phyloP scores from a whole-genome alignment of 2,888 invertebrate species.

The Dryobota labecula region DNA sequence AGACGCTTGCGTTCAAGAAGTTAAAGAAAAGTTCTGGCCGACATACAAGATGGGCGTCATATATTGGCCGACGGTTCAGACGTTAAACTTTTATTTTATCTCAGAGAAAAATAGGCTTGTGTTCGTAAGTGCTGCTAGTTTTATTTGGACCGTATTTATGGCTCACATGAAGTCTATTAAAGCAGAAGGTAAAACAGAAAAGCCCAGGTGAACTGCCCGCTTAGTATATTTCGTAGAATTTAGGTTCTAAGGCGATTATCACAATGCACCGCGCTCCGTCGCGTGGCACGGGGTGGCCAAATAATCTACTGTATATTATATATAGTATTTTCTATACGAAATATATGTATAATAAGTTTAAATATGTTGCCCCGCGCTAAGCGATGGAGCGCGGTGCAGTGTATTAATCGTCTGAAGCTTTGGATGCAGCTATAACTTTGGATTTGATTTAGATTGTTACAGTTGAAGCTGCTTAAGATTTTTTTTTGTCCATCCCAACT shows the following conservation, averaged over 20 bases:
- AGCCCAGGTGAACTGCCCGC: slow-evolving; percentile 23
- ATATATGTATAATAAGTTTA: too few relatives aligned
- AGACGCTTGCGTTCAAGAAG: slow-evolving; percentile 91
- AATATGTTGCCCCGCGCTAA: too few relatives aligned
- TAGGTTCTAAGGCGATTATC: too few relatives aligned
- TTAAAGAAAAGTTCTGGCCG: slow-evolving; percentile 93
- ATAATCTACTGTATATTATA: too few relatives aligned
- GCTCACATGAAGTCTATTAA: slow-evolving; percentile 93
- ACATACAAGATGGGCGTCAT: slow-evolving; percentile 93
- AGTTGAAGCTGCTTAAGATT: neutral
- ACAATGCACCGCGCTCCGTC: too few relatives aligned
- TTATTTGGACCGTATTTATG: slow-evolving; percentile 94
- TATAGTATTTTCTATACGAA: too few relatives aligned
- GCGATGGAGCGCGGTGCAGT: too few relatives aligned
- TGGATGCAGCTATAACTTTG: neutral
- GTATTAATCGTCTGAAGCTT: too few relatives aligned
- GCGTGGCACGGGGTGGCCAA: too few relatives aligned
- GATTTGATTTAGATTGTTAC: slow-evolving; percentile 4
- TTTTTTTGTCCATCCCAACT: neutral
- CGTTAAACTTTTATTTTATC: slow-evolving; percentile 93
- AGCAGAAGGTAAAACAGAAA: neutral
- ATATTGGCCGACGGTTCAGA: slow-evolving; percentile 94
- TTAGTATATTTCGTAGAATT: neutral
- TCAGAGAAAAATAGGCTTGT: slow-evolving; percentile 93
- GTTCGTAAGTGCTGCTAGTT: slow-evolving; percentile 93